Base-by-base conservation (phyloP, 2,797 vertebrate species). In the Catamblyrhynchus diadema region DNA sequence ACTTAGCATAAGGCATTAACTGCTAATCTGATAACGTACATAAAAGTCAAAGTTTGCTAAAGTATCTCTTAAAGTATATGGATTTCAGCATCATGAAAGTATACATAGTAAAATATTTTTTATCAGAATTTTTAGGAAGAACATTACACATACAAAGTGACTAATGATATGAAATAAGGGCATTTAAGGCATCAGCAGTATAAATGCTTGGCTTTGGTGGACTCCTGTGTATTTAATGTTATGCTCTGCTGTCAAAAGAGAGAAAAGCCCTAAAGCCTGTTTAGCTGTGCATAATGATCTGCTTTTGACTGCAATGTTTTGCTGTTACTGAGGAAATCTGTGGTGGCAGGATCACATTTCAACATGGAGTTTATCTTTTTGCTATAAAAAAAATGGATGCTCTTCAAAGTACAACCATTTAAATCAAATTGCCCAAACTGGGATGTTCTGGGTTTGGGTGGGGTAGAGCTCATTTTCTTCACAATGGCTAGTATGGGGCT, bases 351-450 rank as follows among this genome's bases (percentile, higher is more conserved):
- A 70, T 79, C 19, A 57, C 10, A 61, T 85, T 71, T 85, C 61
- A 79, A 69, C 24, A 50, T 0, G 0, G 6, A 7, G 2, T 30
- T 42, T 45, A 12, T n/a, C 1, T 60, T 70, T 72, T 65, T 59
- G 5, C 11, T 59, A 3, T 47, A 21, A 67, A 67, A 64, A 64
- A 88, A 74, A 1, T 0, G 1, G 1, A 18, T 54, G 6, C 28
- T 62, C 57, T 42, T 74, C 45, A 64, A 61, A 77, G 5, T 4
- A 22, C 0, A 1, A 22, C 2, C 10, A n/a, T 48, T 74, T 44
- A 53, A 50, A 32, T 67, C 19, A 74, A 73, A 44, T 33, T 85
- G 4, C 6, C 33, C 5, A 8, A 19, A 39, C 10, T 59, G 28
- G 8, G 4, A 15, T 39, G 17, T 14, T 5, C 5, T 61, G 30